Evolutionary conservation across 2,113 vertebrate genomes (phyloP).

Genomic region (Calidris pugnax): DNA sequence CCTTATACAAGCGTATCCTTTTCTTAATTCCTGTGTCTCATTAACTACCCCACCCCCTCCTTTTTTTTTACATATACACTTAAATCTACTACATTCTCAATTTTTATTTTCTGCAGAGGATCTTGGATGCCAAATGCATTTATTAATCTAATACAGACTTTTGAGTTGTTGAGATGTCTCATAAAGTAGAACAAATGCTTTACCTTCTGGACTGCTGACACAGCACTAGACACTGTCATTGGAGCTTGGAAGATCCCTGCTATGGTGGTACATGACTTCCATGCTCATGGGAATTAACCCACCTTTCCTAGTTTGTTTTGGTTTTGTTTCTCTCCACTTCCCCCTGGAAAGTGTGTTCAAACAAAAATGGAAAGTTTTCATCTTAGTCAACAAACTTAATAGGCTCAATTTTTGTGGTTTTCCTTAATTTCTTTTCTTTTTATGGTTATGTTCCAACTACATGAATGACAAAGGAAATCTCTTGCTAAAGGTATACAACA

Average conservation of each 20-base stretch:
- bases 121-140: not conserved
- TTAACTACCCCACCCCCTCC: not conserved
- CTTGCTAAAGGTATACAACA: not conserved
- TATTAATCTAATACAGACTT: not conserved
- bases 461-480: not conserved
- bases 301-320: not conserved
- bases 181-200: not conserved
- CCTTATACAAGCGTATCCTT: not conserved
- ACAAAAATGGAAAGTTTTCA: not conserved
- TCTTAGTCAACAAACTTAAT: not conserved
- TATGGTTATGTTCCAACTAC: fast-evolving
- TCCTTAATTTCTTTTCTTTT: not conserved
- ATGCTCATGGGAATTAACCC: not conserved
- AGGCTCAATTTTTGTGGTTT: not conserved
- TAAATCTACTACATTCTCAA: not conserved
- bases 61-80: not conserved
- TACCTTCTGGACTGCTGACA: not conserved
- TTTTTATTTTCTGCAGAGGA: not conserved
- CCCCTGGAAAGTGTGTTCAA: not conserved
- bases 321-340: fast-evolving
- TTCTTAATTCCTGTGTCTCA: not conserved
- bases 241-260: not conserved
- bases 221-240: not conserved
- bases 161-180: not conserved
- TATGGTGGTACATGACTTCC: not conserved